A percentile compares a stretch with the other conserved stretches of the same genome.
Conservation (phyloP, 2,797 vertebrate genomes). For the Siniperca obscura region DNA sequence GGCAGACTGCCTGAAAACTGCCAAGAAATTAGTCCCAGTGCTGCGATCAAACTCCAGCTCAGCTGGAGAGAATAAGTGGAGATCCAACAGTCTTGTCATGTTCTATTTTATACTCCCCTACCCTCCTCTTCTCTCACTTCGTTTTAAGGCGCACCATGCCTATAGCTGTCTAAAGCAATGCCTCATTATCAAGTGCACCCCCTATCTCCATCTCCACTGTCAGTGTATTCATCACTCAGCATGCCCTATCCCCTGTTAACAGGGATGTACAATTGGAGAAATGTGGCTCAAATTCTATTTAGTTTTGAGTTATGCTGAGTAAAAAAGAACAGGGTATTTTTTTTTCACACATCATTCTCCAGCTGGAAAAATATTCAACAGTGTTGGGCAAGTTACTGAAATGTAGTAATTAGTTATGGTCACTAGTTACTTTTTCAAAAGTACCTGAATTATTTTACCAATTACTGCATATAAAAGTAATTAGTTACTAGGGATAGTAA, state of each 20-base stretch:
- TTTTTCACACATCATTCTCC: background rate
- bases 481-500: too few species aligned
- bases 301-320: background rate
- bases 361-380: constrained; percentile 7
- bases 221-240: constrained; percentile 71
- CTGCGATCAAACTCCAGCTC: constrained; percentile 77
- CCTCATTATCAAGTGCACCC: constrained; percentile 73
- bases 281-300: constrained; percentile 35
- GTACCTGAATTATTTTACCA: too few species aligned
- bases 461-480: too few species aligned
- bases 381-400: background rate
- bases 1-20: constrained; percentile 73
- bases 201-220: constrained; percentile 62
- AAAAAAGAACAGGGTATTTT: background rate
- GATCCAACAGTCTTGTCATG: constrained; percentile 82
- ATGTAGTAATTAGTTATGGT: too few species aligned
- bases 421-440: too few species aligned
- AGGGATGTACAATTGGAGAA: constrained; percentile 35
- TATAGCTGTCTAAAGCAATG: constrained; percentile 73
- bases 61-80: constrained; percentile 79
- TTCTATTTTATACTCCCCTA: constrained; percentile 71
- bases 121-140: constrained; percentile 46
- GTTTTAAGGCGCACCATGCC: constrained; percentile 69
- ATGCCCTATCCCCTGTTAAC: constrained; percentile 52
- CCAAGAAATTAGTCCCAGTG: constrained; percentile 82